Evolutionary conservation across 2,113 vertebrate species (phyloP), one percentile per base, ranked within the genome.

Genomic region (Hystrix brachyura): DNA sequence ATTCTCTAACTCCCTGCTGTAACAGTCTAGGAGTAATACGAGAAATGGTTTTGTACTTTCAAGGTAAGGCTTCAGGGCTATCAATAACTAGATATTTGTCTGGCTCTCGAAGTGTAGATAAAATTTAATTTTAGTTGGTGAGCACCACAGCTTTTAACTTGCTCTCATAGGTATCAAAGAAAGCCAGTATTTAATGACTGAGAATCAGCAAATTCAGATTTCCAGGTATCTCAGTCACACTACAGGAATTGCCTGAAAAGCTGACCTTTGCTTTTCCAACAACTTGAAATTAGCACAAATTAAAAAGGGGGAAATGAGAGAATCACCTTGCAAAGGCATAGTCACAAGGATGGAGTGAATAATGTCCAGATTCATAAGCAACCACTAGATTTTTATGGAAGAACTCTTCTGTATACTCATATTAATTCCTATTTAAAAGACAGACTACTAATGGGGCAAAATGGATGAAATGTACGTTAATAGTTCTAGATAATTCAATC

Each of bases 1-100:
- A 82, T 8, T 95, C 87, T 94, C 53, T 81, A 95, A 96, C 27
- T 93, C 89, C 78, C 91, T 92, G 51, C 96, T 84, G 95, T 81
- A 97, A 92, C 19, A 84, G 55, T 92, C 81, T 48, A 97, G 62
- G 46, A 94, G 10, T 0, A 19, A 29, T 94, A 93, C 43, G 32
- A 87, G 74, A 71, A 92, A 60, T 29, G 60, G 71, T 72, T 94
- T 96, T 96, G 87, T 87, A 86, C 62, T 85, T 89, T 74, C 29
- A 87, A 67, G 19, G 48, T 12, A 13, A 86, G 62, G 23, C 60
- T 85, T 96, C 14, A 82, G 69, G 25, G 29, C 19, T 62, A 72
- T 46, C 12, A 27, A 14, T 18, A 78, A 92, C 8, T 32, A 89
- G 12, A 87, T 34, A 34, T 19, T 29, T 48, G 11, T 57, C 64